Percentiles rank a stretch among this genome's conserved stretches.
Conservation (phyloP, 2,888 invertebrate species). For the Cheilosia grossa region DNA sequence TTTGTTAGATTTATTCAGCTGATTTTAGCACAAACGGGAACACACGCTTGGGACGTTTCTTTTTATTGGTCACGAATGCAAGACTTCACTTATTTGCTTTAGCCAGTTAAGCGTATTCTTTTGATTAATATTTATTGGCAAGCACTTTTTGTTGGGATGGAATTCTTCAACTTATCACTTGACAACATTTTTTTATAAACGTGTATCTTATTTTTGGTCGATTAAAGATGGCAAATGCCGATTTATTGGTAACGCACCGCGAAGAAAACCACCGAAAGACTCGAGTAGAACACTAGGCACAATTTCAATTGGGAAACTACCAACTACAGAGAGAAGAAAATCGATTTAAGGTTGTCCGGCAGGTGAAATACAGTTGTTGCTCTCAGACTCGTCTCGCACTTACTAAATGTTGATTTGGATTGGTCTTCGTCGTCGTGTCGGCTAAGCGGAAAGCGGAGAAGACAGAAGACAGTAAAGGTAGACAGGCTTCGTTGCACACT, state of each 20-base stretch:
- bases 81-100: constrained; percentile 23
- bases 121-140: neutral
- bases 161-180: constrained; percentile 9
- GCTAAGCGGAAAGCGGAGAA: constrained; percentile 29
- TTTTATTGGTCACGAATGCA: neutral
- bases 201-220: constrained; percentile 17
- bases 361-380: constrained; percentile 39
- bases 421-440: neutral
- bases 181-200: neutral
- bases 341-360: constrained; percentile 36
- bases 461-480: constrained; percentile 49
- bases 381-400: constrained; percentile 55
- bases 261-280: constrained; percentile 13
- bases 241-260: constrained; percentile 9
- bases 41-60: neutral
- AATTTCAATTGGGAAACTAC: constrained; percentile 14
- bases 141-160: constrained; percentile 14
- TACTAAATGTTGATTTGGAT: constrained; percentile 42
- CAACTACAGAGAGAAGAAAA: constrained; percentile 21
- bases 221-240: constrained; percentile 20
- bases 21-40: constrained; percentile 7
- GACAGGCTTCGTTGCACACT: neutral
- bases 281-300: constrained; percentile 13
- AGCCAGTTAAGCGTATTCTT: neutral
- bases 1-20: constrained; percentile 31